A percentile compares a stretch with the other conserved stretches of the same genome.
phyloP scores from a whole-genome alignment of 2,113 vertebrate genomes.

The Nannospalax galili region DNA sequence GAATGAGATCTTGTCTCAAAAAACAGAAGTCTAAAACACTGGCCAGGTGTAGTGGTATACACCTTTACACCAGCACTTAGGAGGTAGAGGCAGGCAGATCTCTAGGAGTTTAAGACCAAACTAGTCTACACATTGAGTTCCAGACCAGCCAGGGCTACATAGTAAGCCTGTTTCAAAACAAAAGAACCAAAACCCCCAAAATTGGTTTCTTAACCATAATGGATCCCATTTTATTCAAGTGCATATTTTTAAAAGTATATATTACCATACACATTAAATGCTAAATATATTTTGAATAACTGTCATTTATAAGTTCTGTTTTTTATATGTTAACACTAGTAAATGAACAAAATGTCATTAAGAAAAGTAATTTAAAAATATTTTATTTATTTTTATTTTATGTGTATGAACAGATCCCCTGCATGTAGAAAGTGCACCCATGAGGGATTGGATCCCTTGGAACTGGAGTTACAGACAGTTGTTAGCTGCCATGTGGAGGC shows the following conservation, averaged over 20 bases:
- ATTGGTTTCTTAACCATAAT: not conserved
- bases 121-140: not conserved
- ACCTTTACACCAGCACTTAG: not conserved
- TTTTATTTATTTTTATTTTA: too few relatives aligned
- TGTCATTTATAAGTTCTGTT: not conserved
- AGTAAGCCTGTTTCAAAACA: not conserved
- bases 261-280: not conserved
- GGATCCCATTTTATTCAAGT: not conserved
- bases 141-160: not conserved
- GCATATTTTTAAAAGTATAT: not conserved
- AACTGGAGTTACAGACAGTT: too few relatives aligned
- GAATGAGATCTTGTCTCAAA: too few relatives aligned
- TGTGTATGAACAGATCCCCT: too few relatives aligned
- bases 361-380: not conserved
- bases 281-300: not conserved
- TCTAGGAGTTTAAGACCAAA: not conserved
- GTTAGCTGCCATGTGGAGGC: too few relatives aligned
- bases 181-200: not conserved
- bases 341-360: constrained; percentile 8
- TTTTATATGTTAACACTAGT: constrained; percentile 38
- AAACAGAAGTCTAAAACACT: too few relatives aligned
- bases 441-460: too few relatives aligned
- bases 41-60: not conserved
- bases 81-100: not conserved
- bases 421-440: too few relatives aligned